Percentiles rank a stretch among this genome's conserved stretches.
Evolutionary conservation across 2,888 invertebrate genomes (phyloP).

Genomic region (Amiota mariae): DNA sequence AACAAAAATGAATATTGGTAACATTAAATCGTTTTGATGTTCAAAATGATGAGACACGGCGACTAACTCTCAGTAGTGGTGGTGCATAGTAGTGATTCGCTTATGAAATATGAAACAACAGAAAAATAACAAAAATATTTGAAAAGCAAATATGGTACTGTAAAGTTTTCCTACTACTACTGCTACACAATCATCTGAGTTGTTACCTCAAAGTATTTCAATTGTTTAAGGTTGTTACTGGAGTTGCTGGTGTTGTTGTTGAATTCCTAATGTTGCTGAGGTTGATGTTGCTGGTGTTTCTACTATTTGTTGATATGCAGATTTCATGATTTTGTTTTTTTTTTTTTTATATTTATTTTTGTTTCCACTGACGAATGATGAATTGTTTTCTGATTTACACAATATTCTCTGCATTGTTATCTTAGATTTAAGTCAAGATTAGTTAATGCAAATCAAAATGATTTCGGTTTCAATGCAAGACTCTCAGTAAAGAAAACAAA

Average conservation of each 20-base stretch:
- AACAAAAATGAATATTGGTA: slow-evolving; percentile 33
- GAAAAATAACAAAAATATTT: slow-evolving; percentile 28
- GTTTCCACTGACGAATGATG: slow-evolving; percentile 37
- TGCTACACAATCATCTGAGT: slow-evolving; percentile 50
- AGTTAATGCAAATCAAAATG: slow-evolving; percentile 13
- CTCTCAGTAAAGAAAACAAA: slow-evolving; percentile 42
- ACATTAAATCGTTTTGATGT: slow-evolving; percentile 52
- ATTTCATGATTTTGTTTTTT: slow-evolving; percentile 41
- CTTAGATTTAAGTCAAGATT: slow-evolving; percentile 41
- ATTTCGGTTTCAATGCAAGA: slow-evolving; percentile 44
- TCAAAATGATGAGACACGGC: slow-evolving; percentile 49
- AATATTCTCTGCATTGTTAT: slow-evolving; percentile 31
- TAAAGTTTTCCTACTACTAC: too few relatives aligned
- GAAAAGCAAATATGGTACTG: neutral
- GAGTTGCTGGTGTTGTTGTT: slow-evolving; percentile 34
- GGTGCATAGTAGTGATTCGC: neutral
- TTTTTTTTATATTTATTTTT: neutral
- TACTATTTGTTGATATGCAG: slow-evolving; percentile 42
- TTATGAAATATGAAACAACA: slow-evolving; percentile 51
- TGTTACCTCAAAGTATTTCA: slow-evolving; percentile 31
- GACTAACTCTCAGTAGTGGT: neutral
- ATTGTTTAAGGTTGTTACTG: slow-evolving; percentile 42
- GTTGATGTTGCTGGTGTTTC: slow-evolving; percentile 33
- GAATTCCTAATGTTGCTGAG: slow-evolving; percentile 35
- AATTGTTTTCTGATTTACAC: slow-evolving; percentile 35